Conservation (phyloP, 2,797 vertebrate species). For the Coregonus ussuriensis region DNA sequence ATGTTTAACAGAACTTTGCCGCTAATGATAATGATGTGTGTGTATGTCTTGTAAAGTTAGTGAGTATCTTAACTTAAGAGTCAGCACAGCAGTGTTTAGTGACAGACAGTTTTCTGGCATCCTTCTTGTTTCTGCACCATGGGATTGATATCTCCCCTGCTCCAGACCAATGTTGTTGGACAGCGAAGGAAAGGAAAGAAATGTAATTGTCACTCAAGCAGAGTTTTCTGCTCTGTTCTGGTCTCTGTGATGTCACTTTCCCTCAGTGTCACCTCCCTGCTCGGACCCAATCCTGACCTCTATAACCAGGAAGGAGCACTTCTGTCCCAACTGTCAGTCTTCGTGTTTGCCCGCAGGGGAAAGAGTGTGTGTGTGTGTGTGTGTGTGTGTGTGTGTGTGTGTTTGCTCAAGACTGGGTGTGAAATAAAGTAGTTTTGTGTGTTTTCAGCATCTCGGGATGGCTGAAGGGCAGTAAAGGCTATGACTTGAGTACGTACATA, state of each 20-base stretch:
- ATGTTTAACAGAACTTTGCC: neutral
- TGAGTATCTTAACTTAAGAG: no score
- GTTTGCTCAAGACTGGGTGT: slow-evolving; percentile 4
- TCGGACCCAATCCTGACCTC: neutral
- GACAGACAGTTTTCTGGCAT: neutral
- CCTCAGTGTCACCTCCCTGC: neutral
- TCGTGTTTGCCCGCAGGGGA: neutral
- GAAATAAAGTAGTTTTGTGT: slow-evolving; percentile 3
- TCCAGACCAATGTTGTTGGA: neutral
- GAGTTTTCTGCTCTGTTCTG: neutral
- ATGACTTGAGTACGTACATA: neutral
- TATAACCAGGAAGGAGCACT: neutral
- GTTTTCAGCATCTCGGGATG: neutral
- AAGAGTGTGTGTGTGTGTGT: no score
- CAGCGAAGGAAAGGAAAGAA: neutral
- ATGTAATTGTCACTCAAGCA: neutral
- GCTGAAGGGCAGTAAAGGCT: neutral
- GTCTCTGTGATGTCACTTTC: neutral
- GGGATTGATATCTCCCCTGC: neutral
- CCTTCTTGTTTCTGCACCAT: neutral
- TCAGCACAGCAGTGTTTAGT: neutral
- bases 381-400: neutral
- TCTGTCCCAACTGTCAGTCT: neutral
- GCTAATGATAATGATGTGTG: neutral
- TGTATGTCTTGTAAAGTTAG: neutral